A percentile compares a stretch with the other conserved stretches of the same genome.
Evolutionary conservation across 2,888 invertebrate genomes (phyloP).

Genomic region (Aspidiotus destructor): DNA sequence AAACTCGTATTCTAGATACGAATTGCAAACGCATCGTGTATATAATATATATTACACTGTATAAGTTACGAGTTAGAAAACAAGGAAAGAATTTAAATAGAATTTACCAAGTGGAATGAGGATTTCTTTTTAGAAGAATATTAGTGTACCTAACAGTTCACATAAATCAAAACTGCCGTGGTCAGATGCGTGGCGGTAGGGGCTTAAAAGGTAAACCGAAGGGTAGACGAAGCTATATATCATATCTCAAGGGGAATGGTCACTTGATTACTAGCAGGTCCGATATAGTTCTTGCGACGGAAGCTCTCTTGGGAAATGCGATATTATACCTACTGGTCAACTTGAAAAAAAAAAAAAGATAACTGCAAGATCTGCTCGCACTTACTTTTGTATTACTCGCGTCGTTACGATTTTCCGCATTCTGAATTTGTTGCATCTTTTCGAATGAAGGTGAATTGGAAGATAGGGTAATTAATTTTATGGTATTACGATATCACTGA

Average conservation of each 20-base stretch:
- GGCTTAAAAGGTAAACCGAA: conserved; percentile 31
- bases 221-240: conserved; percentile 30
- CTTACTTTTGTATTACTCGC: neutral
- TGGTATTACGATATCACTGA: no score
- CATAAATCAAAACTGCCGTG: conserved; percentile 31
- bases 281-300: conserved; percentile 10
- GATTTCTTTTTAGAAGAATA: conserved; percentile 25
- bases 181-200: conserved; percentile 21
- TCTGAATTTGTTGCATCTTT: neutral
- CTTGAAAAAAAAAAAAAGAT: neutral
- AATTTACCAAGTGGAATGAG: conserved; percentile 30
- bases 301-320: conserved; percentile 9
- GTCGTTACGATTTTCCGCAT: neutral
- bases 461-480: no score
- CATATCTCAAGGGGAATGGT: conserved; percentile 33
- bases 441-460: no score
- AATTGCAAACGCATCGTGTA: no score
- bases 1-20: neutral
- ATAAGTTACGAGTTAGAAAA: conserved; percentile 2
- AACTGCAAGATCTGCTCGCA: neutral
- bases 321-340: conserved; percentile 9
- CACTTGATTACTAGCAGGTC: conserved; percentile 33
- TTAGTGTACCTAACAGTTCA: conserved; percentile 32
- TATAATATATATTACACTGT: no score
- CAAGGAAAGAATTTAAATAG: conserved; percentile 33